phyloP scores from a whole-genome alignment of 2,113 vertebrate species.

The Tragelaphus buxtoni region DNA sequence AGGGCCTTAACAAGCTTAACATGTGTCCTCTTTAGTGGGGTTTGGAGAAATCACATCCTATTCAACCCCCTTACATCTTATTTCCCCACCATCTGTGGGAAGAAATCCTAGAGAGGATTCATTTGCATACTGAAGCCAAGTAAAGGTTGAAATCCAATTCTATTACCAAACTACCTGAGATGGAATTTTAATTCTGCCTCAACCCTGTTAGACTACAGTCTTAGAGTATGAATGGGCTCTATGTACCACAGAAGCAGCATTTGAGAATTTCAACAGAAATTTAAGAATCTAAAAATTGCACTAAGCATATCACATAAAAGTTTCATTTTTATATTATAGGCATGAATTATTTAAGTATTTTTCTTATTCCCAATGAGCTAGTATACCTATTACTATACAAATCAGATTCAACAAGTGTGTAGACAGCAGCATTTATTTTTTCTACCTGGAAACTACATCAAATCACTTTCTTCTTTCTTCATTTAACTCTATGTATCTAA shows the following conservation, averaged over 20 bases:
- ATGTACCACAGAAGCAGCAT: not conserved
- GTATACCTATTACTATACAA: not conserved
- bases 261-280: not conserved
- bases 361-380: not conserved
- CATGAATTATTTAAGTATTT: not conserved
- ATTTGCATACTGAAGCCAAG: conserved; percentile 21
- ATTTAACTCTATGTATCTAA: not conserved
- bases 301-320: not conserved
- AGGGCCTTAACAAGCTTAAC: conserved; percentile 52
- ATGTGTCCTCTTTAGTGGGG: conserved; percentile 51
- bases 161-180: not conserved
- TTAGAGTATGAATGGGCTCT: not conserved
- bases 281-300: not conserved
- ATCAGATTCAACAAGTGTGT: not conserved
- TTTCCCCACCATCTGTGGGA: conserved; percentile 49
- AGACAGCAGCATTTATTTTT: not conserved
- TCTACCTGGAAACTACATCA: not conserved
- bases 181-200: not conserved
- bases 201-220: not conserved
- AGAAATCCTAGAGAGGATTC: not conserved
- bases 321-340: not conserved
- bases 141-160: conserved; percentile 12
- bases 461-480: not conserved
- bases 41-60: conserved; percentile 64
- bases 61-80: conserved; percentile 62